Evolutionary conservation across 2,888 invertebrate species (phyloP).

Genomic region (Parochlus steinenii): DNA sequence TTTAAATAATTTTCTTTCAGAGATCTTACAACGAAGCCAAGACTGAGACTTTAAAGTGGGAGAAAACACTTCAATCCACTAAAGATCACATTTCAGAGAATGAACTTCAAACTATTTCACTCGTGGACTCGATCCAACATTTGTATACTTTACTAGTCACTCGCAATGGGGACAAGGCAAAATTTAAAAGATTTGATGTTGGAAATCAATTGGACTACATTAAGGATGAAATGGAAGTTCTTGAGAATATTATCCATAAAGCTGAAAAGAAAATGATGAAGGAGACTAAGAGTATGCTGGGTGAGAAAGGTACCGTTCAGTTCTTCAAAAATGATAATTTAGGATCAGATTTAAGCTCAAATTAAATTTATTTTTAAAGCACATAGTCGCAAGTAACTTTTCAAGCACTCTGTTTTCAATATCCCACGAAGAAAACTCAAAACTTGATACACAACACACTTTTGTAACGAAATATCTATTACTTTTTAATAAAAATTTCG

Average conservation of each 20-base stretch:
- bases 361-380: no score
- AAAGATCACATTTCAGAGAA: slow-evolving; percentile 21
- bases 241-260: slow-evolving; percentile 19
- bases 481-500: no score
- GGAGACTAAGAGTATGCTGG: slow-evolving; percentile 8
- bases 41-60: slow-evolving; percentile 23
- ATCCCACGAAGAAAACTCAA: no score
- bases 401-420: no score
- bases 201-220: slow-evolving; percentile 23
- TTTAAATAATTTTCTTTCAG: slow-evolving; percentile 9
- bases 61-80: slow-evolving; percentile 22
- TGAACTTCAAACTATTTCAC: slow-evolving; percentile 21
- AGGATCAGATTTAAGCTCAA: no score
- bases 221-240: slow-evolving; percentile 23
- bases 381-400: no score
- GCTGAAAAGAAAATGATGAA: slow-evolving; percentile 11
- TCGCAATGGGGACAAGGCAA: slow-evolving; percentile 18
- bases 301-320: slow-evolving; percentile 8
- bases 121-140: slow-evolving; percentile 24
- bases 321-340: no score
- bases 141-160: slow-evolving; percentile 23
- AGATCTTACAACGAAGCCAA: slow-evolving; percentile 23
- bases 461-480: no score
- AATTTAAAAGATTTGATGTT: slow-evolving; percentile 13
- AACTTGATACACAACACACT: no score